Conservation (phyloP, 1,140 invertebrate species). For the Myzus persicae region DNA sequence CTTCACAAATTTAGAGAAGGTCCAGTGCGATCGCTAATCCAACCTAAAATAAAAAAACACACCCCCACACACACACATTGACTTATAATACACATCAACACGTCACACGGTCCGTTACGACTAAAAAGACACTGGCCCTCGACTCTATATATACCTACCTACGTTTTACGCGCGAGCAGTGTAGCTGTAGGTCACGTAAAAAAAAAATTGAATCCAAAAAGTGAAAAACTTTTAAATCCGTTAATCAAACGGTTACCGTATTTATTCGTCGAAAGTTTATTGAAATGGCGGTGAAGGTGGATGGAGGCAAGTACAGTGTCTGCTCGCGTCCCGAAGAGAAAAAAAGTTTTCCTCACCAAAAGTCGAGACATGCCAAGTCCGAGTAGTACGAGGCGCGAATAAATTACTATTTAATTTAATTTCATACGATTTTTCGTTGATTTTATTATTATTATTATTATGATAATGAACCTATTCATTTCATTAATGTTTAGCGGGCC, state of each 20-base stretch:
- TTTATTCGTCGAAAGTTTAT: conserved; percentile 34
- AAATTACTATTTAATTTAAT: conserved; percentile 32
- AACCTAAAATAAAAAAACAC: background rate
- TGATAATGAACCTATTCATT: conserved; percentile 10
- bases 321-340: background rate
- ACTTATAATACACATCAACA: background rate
- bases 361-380: conserved; percentile 21
- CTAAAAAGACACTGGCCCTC: background rate
- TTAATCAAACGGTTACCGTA: conserved; percentile 42
- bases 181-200: background rate
- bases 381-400: conserved; percentile 23
- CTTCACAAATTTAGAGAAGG: background rate
- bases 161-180: background rate
- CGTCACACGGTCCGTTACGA: background rate
- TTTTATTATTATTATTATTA: conserved; percentile 26
- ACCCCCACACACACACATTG: background rate
- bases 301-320: background rate
- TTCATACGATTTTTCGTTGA: conserved; percentile 23
- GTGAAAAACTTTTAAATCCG: conserved; percentile 49
- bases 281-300: background rate
- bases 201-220: conserved; percentile 36
- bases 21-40: background rate
- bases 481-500: background rate
- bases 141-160: background rate
- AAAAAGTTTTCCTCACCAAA: conserved; percentile 27